Evolutionary conservation across 2,888 invertebrate genomes (phyloP), one percentile per base, ranked within the genome.

Genomic region (Eupithecia exiguata): DNA sequence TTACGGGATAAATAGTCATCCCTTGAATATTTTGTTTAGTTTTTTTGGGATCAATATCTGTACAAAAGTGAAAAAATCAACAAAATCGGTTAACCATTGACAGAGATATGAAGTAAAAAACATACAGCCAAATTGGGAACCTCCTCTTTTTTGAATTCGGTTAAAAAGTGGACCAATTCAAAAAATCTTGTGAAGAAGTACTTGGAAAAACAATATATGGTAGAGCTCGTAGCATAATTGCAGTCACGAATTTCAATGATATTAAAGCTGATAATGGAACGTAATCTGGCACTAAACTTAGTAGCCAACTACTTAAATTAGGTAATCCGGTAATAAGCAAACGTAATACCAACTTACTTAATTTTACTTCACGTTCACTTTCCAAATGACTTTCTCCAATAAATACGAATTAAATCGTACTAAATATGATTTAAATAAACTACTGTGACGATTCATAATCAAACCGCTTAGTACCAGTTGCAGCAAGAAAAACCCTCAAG

Each of bases 371-470:
- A 79, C 80, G 73, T 76, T 80, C 80, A 74, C 79, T 80, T 78
- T 79, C 78, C 65, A 76, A 78, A 79, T 75, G 68, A 80, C 81
- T 83, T 83, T 87, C 87, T 84, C 85, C 84, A 81, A 85, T 87
- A 87, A 86, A 86, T 84, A 84, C 79, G 81, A 79, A 83, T 84
- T 83, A 86, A 80, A 78, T 74, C 69, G 77, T 80, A 77, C 76
- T 75, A 82, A 81, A 77, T 74, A 69, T 73, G 65, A 74, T 69
- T 71, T 69, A 77, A 76, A 72, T 58, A 58, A 69, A 69, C 46
- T 71, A 69, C 61, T 76, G 66, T 71, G 69, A 74, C 72, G 74
- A 71, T 49, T 74, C 71, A 66, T 77, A 77, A 76, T 77, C 76
- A 76, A 78, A 78, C 71, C 74, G 77, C 75, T 83, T 79, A 81